Evolutionary conservation across 1,140 invertebrate genomes (phyloP), one percentile per base, ranked within the genome.

Genomic region (Ips typographus): DNA sequence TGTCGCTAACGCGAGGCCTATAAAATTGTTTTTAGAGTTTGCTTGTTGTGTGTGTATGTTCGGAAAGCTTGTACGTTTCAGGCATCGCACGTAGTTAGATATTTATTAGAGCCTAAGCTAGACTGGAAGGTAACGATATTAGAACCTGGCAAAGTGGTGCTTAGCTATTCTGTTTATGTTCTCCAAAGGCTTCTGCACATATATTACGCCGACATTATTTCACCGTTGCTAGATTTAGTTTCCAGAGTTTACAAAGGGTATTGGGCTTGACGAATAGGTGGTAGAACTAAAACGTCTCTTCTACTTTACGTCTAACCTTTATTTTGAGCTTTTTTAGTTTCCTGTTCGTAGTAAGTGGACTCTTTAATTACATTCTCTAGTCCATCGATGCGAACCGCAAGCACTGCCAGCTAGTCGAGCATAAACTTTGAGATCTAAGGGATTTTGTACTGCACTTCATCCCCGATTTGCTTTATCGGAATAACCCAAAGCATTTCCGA

Each of bases 81-180:
- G 43, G 41, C 43, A 38, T 38, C 41, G 37, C 41, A 44, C 43
- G 59, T 47, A 38, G 43, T 61, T 44, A 61, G 41, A 47, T 44
- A 61, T 61, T 61, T 61, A 64, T 64, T 62, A 64, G 40, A 47
- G 40, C 7, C 52, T 53, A 63, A 53, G 44, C 61, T 63, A 63
- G 61, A 63, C 22, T 22, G 22, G 61, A 51, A 65, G 63, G 63
- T 65, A 65, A 65, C 52, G 56, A 65, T 65, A 65, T 65, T 65
- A 65, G 63, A 41, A 40, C 1, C 4, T n/a, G 42, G 63, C 63
- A 65, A 65, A 65, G 63, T 65, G 63, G 63, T 65, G 63, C 52
- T 65, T 65, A 65, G 63, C 63, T 56, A 65, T 65, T 65, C 63
- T 65, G 63, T 65, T 65, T 65, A 65, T 65, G 63, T 65, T 65